Percentiles rank a stretch among this genome's conserved stretches.
These are phyloP conservation scores for Parapristionchus giblindavisi DNA, from an alignment of 2,888 invertebrate genomes.

Conservation along the genomic window DNA sequence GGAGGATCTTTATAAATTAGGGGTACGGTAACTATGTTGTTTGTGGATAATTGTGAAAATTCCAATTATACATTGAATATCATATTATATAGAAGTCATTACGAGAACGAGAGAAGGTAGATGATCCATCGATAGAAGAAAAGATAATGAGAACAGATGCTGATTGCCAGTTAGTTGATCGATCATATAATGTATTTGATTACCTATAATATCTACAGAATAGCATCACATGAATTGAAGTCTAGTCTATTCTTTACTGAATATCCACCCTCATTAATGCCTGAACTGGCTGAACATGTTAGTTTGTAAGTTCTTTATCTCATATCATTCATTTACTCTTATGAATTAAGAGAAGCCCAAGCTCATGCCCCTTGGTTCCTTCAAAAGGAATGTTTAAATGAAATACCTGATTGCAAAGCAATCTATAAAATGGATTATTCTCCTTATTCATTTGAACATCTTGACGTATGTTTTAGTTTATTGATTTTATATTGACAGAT, in stretches of 20 bases:
- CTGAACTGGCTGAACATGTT: constrained; percentile 25
- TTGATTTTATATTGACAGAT: neutral
- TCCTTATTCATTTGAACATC: constrained; percentile 78
- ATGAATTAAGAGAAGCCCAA: constrained; percentile 7
- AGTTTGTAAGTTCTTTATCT: constrained; percentile 8
- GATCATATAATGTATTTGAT: neutral
- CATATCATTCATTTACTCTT: neutral
- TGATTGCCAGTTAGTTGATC: constrained; percentile 45
- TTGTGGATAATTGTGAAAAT: neutral
- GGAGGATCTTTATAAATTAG: constrained; percentile 8
- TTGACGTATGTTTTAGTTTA: constrained; percentile 70
- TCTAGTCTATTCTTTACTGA: constrained; percentile 14
- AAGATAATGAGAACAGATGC: constrained; percentile 46
- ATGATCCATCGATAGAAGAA: constrained; percentile 56
- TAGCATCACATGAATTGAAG: constrained; percentile 24
- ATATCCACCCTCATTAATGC: constrained; percentile 17
- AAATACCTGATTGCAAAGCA: constrained; percentile 30
- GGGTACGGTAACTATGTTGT: constrained; percentile 4
- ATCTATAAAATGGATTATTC: constrained; percentile 74
- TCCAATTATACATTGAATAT: neutral
- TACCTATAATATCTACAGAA: constrained; percentile 13
- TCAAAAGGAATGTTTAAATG: constrained; percentile 8
- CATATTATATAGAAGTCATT: constrained; percentile 16
- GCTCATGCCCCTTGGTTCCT: constrained; percentile 30
- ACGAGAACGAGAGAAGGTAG: constrained; percentile 41